These are phyloP conservation scores for Mesitornis unicolor DNA, from an alignment of 2,113 vertebrate species.

Conservation along the genomic window DNA sequence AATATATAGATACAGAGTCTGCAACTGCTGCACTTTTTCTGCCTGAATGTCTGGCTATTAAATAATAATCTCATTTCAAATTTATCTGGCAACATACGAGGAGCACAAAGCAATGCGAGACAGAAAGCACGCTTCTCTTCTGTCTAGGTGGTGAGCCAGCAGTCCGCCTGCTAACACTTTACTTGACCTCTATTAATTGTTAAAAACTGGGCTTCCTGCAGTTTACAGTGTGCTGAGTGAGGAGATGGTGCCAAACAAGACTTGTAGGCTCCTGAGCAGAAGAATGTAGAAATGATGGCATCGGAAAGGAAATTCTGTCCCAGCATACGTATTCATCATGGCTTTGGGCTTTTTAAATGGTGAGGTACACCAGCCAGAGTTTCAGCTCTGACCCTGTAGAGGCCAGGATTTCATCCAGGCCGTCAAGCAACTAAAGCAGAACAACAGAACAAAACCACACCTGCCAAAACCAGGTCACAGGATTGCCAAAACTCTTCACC, in stretches of 20 bases:
- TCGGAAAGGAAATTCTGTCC: not conserved
- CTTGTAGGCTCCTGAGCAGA: not conserved
- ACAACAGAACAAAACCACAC: not conserved
- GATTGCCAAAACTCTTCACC: not conserved
- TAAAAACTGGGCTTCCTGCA: slow-evolving; percentile 9
- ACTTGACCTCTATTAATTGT: not conserved
- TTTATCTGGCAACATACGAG: not conserved
- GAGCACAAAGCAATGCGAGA: not conserved
- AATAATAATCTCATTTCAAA: not conserved
- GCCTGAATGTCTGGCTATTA: not conserved
- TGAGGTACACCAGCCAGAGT: not conserved
- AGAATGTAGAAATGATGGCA: not conserved
- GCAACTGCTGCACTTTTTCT: not conserved
- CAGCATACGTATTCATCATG: not conserved
- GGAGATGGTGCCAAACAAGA: not conserved
- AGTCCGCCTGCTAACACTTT: not conserved
- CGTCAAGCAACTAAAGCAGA: not conserved
- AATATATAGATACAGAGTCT: not conserved
- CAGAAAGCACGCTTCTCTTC: not conserved
- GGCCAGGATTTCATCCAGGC: not conserved
- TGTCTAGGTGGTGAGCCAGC: not conserved
- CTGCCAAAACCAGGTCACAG: not conserved
- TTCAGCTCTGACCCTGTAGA: not conserved
- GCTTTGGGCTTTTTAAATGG: not conserved
- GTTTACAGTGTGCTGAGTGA: not conserved